Conservation (phyloP, 2,797 vertebrate species). For the Phalanger gymnotis region DNA sequence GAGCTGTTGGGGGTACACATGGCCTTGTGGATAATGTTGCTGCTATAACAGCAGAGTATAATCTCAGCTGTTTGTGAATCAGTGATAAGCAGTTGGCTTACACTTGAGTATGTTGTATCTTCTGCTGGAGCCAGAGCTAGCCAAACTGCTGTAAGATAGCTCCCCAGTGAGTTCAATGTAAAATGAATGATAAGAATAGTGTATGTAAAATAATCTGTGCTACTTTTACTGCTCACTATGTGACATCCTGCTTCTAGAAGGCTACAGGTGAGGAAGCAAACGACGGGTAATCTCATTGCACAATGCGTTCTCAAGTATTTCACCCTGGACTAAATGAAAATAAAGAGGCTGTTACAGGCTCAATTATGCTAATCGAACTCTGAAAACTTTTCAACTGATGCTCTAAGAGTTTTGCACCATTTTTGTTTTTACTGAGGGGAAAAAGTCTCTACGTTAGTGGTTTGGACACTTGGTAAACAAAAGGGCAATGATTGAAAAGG, state of each 20-base stretch:
- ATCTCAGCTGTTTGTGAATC: not conserved
- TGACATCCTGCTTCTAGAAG: not conserved
- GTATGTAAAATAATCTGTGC: not conserved
- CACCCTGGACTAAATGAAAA: not conserved
- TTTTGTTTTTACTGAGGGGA: not conserved
- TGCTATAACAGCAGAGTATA: not conserved
- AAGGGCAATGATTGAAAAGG: not conserved
- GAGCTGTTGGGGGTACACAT: not conserved
- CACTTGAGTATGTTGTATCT: not conserved
- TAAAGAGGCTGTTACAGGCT: not conserved
- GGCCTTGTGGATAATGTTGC: not conserved
- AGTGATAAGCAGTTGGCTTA: not conserved
- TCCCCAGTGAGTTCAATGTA: not conserved
- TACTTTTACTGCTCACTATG: not conserved
- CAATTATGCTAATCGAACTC: not conserved
- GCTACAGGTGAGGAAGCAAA: not conserved
- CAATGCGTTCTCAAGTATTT: not conserved
- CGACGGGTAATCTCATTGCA: not conserved
- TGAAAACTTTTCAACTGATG: not conserved
- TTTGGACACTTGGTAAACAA: not conserved
- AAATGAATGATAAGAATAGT: not conserved
- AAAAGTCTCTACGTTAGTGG: not conserved
- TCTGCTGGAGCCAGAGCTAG: not conserved
- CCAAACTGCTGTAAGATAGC: not conserved
- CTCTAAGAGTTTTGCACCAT: not conserved